Evolutionary conservation across 2,113 vertebrate genomes (phyloP), one percentile per base, ranked within the genome.

Genomic region (Dicentrarchus labrax): DNA sequence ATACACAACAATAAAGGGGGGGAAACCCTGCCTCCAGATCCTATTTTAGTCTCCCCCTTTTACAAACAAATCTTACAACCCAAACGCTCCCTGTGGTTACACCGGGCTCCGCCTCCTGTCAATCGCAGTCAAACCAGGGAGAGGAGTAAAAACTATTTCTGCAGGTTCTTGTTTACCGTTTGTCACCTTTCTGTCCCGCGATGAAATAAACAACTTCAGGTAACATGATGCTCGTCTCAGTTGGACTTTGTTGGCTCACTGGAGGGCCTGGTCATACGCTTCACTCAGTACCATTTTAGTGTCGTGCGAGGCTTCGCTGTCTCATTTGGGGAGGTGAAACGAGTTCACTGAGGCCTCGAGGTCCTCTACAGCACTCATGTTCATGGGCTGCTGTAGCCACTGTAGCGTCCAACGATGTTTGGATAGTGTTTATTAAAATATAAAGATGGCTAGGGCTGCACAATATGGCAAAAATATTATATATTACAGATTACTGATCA

Each of bases 11-110:
- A 53, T 4, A 15, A 5, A 17, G 0, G 19, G 3, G 6, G 4
- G 11, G 65, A 81, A 80, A 76, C 43, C 16, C 61, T 47, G 61
- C 75, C 78, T 57, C 12, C 16, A 17, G 78, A 76, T 24, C 10
- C 3, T 11, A 65, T 45, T 71, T 78, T 61, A 74, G 36, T 77
- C 75, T 50, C n/a, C n/a, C n/a, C 30, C 6, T 11, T 43, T 24
- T 12, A 24, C 38, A 19, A 19, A 51, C 13, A 1, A 17, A 6
- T 60, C 24, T 74, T 39, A 36, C 17, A 66, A 19, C 51, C 6
- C 1, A 8, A 3, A n/a, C 4, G 17, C 10, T 17, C 5, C 62
- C 24, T 50, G 56, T 67, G 82, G 50, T 67, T 67, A 1, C 0
- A 2, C 5, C 12, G 17, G 11, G 36, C 38, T 10, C 13, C 16